Base-by-base conservation (phyloP, 2,113 vertebrate genomes). In the Anolis sagrei region DNA sequence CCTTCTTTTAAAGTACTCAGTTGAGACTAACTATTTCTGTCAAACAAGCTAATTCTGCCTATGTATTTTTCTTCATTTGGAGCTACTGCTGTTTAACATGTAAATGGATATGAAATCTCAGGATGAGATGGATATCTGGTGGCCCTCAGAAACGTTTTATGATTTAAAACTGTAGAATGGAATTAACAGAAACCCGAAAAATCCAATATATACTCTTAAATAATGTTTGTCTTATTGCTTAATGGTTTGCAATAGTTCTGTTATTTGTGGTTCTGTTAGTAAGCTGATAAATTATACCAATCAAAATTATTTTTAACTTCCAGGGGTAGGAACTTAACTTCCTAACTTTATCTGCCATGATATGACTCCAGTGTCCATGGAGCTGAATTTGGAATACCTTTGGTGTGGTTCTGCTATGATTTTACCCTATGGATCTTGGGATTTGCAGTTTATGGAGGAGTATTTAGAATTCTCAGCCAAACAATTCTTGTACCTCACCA, bases 191-290 rank as follows among this genome's bases (percentile, higher is more conserved):
- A 75, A 87, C 86, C 84, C 73, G 0, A 1, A 11, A 79, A 66
- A 70, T n/a, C n/a, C n/a, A n/a, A n/a, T n/a, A n/a, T 13, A 44
- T 2, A 44, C 82, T 87, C 87, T 77, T 51, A 73, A 75, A 93
- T 34, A 86, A 76, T 16, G 75, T 87, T 39, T 74, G 1, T 64
- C 0, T 70, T 89, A 83, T 48, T 61, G 34, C 25, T 29, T 77
- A 54, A 51, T 62, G 48, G 36, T 80, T 10, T n/a, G 8, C 21
- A n/a, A 58, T 18, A 6, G 49, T 77, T 49, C 29, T 68, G 36
- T 80, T 80, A 44, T 27, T 68, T 36, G 68, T 7, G 54, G 54
- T 18, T 58, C 54, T 58, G 54, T 18, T 58, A 58, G 14, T 58
- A 58, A 58, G 14, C 54, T 58, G 54, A 29, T 48, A 62, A 68